A percentile compares a stretch with the other conserved stretches of the same genome.
Evolutionary conservation across 2,797 vertebrate species (phyloP).

Genomic region (Rhabdomys pumilio): DNA sequence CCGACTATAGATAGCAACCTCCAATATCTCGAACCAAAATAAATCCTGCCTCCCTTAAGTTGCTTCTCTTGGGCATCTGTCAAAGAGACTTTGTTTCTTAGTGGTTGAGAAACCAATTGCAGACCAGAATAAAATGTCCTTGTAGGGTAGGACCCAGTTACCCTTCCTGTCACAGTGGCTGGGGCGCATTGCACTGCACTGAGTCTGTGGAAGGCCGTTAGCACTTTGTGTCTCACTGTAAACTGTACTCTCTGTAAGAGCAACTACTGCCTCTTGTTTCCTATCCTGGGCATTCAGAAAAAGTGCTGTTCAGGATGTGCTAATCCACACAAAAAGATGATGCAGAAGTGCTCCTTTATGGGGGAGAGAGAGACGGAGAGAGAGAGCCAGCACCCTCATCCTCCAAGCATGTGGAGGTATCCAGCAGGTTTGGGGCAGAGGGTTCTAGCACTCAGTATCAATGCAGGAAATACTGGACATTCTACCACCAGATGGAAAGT

Average conservation of each 20-base stretch:
- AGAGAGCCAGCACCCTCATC: not conserved
- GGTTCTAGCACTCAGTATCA: not conserved
- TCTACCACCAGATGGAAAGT: not conserved
- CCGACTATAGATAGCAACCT: not conserved
- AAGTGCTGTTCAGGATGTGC: not conserved
- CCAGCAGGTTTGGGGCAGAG: not conserved
- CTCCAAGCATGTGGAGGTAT: not conserved
- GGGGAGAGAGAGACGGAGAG: not conserved
- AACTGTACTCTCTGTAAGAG: not conserved
- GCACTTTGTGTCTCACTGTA: not conserved
- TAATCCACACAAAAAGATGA: not conserved
- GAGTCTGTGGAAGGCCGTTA: not conserved
- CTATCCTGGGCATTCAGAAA: not conserved
- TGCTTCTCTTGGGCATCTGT: not conserved
- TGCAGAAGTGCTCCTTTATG: not conserved
- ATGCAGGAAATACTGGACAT: too few relatives aligned
- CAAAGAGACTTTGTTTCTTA: not conserved
- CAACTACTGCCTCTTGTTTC: not conserved
- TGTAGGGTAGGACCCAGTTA: too few relatives aligned
- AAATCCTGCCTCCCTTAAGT: not conserved
- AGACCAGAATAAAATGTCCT: not conserved
- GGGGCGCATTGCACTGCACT: too few relatives aligned
- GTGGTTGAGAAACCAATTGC: not conserved
- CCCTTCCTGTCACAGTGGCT: too few relatives aligned
- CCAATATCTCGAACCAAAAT: not conserved